Evolutionary conservation across 2,888 invertebrate genomes (phyloP), one percentile per base, ranked within the genome.

Genomic region (Hydrotaea cyrtoneurina): DNA sequence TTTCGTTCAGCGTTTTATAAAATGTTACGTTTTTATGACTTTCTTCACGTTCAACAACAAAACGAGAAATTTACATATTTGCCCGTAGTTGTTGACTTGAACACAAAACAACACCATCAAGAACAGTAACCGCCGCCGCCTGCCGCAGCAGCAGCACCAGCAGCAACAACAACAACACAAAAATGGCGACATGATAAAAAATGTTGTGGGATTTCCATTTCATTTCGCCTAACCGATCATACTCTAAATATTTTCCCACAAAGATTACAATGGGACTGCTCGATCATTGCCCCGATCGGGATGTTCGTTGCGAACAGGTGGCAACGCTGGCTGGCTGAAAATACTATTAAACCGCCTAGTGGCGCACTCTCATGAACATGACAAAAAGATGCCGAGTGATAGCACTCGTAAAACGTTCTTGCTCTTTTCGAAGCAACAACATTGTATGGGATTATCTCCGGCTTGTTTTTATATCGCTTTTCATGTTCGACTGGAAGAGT

Each of bases 321-420:
- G 91, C 91, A 90, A 88, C 89, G 87, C 87, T 87, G 87, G 88
- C 39, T 89, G 89, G 88, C 90, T 89, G 88, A 87, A 87, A 87
- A 53, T 88, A 86, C 87, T 89, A 90, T 89, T 89, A 89, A 88
- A 88, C 89, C 87, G 89, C 89, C 88, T 89, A 89, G 88, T 86
- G 82, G 80, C 86, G 75, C 78, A 78, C 59, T 50, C 71, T 39
- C 64, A 62, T 79, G n/a, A 62, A 73, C 31, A 76, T 76, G 17
- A 74, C 53, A 71, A 17, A 72, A 50, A 46, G 50, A 50, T 50
- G n/a, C 69, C 23, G 69, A 26, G n/a, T n/a, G 23, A 50, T 26
- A 71, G 50, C n/a, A n/a, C n/a, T n/a, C n/a, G n/a, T 46, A 26
- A 50, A 72, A 72, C 39, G 39, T 19, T 55, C 55, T 72, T 55